Evolutionary conservation across 2,113 vertebrate species (phyloP), one percentile per base, ranked within the genome.

Genomic region (Melanerpes formicivorus): DNA sequence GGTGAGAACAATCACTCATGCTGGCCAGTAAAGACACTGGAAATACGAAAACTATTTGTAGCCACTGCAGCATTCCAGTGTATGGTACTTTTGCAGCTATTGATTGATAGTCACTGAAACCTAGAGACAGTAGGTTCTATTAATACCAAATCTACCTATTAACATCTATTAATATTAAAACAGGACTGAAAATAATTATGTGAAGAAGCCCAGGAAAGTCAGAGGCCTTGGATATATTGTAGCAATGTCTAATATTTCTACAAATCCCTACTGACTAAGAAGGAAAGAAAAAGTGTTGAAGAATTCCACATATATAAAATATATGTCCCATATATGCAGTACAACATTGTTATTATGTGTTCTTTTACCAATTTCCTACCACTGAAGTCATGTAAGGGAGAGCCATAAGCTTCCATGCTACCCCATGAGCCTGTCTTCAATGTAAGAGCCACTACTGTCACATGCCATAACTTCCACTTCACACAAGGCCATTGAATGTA

Each of bases 121-220:
- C 52, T 77, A 80, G 56, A 77, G 30, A 89, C 4, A 63, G 3
- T n/a, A 48, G n/a, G 48, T 89, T 91, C 76, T 90, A 93, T 95
- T 93, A 94, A 93, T 96, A 92, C 18, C 34, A 75, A 40, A 79
- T 81, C 30, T 73, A 81, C 44, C 32, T 93, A 87, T 94, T 92
- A 95, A 69, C 67, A 67, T 64, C 48, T 91, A 90, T 95, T 80
- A 92, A 94, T 96, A 93, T 94, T 82, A 89, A 92, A 93, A 71
- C 4, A 89, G 44, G 25, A 64, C 22, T 70, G 54, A 70, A 65
- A 90, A 64, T 59, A 69, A 46, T n/a, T n/a, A 44, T 65, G 26
- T 73, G 59, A 95, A 93, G 58, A 75, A 88, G 32, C 27, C 11
- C 18, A 77, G n/a, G 21, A 29, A 88, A 92, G 55, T 76, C 84